These are phyloP conservation scores for Agrenia bidenticulata DNA, from an alignment of 2,888 invertebrate species.

Conservation along the genomic window DNA sequence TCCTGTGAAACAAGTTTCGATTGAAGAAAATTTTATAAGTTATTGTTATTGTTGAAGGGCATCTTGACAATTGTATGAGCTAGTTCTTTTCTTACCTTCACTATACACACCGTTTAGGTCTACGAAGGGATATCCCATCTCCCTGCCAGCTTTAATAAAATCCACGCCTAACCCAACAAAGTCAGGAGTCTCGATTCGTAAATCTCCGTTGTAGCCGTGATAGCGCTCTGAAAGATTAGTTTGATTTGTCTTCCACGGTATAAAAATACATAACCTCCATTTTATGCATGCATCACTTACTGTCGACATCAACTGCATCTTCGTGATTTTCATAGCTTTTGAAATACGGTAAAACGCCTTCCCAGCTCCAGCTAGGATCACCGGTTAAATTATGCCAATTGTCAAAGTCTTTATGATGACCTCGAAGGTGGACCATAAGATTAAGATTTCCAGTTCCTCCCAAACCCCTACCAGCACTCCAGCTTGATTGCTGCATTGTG, in stretches of 20 bases:
- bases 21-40: too few species aligned
- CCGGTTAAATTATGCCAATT: slow-evolving; percentile 31
- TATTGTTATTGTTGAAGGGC: neutral
- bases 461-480: slow-evolving; percentile 25
- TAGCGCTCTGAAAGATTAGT: neutral
- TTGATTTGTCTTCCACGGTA: too few species aligned
- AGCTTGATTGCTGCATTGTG: slow-evolving; percentile 26
- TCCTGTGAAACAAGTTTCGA: neutral
- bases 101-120: slow-evolving; percentile 17
- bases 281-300: neutral
- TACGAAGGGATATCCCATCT: slow-evolving; percentile 14
- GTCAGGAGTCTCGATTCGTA: slow-evolving; percentile 23
- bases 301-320: neutral
- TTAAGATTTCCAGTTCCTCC: slow-evolving; percentile 31
- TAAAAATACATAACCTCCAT: too few species aligned
- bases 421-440: slow-evolving; percentile 31
- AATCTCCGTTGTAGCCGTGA: slow-evolving; percentile 19
- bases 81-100: slow-evolving; percentile 11
- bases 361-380: slow-evolving; percentile 28
- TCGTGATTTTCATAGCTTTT: slow-evolving; percentile 24
- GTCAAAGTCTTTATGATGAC: slow-evolving; percentile 30
- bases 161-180: slow-evolving; percentile 18
- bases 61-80: slow-evolving; percentile 21
- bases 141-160: slow-evolving; percentile 8
- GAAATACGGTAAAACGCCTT: slow-evolving; percentile 28